phyloP scores from a whole-genome alignment of 2,113 vertebrate species.

The Protobothrops flavoviridis region DNA sequence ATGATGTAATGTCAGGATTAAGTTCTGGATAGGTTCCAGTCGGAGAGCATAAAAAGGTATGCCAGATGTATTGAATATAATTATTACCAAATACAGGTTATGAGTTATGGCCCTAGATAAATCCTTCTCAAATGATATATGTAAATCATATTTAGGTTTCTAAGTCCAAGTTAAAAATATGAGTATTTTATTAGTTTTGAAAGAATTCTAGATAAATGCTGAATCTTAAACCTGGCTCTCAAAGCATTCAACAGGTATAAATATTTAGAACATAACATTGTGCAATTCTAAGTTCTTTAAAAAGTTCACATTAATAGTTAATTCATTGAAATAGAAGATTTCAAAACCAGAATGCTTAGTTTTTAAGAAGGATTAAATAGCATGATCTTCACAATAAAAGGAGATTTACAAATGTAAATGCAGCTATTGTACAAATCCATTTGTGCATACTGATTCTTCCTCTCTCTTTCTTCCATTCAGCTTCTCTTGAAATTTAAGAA shows the following conservation, averaged over 20 bases:
- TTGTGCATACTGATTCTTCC: background rate
- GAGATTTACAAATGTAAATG: background rate
- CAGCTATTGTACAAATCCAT: background rate
- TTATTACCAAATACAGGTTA: background rate
- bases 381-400: background rate
- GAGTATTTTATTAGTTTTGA: background rate
- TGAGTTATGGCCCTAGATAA: background rate
- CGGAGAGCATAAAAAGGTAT: background rate
- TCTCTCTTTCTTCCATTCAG: background rate
- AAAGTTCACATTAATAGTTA: background rate
- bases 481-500: background rate
- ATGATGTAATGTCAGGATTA: background rate
- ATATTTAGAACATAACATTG: background rate
- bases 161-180: background rate
- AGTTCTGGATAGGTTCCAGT: background rate
- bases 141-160: background rate
- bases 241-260: background rate
- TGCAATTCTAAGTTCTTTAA: background rate
- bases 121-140: background rate
- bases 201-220: background rate
- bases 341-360: background rate
- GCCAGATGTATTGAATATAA: background rate
- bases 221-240: background rate
- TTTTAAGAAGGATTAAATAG: background rate
- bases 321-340: background rate